A percentile compares a stretch with the other conserved stretches of the same genome.
Evolutionary conservation across 2,797 vertebrate genomes (phyloP).

Genomic region (Trematomus bernacchii): DNA sequence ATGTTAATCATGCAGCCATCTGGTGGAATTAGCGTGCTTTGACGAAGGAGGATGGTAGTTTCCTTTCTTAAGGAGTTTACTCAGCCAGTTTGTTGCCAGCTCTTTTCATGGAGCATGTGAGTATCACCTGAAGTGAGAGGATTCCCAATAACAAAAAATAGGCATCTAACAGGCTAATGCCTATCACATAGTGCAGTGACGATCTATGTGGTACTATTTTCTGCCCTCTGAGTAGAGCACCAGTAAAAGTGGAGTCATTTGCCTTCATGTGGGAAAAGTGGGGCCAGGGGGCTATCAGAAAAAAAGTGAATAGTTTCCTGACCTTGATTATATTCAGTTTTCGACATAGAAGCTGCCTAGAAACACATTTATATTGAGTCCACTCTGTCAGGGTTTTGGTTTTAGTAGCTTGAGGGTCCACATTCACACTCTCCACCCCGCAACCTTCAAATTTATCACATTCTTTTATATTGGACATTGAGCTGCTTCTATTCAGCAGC

Average conservation of each 20-base stretch:
- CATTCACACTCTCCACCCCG: conserved; percentile 23
- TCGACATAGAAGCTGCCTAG: conserved; percentile 41
- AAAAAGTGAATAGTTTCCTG: conserved; percentile 25
- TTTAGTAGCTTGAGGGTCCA: conserved; percentile 37
- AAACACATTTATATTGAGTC: conserved; percentile 51
- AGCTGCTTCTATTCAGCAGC: conserved; percentile 34
- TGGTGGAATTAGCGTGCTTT: conserved; percentile 68
- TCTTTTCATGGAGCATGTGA: conserved; percentile 50
- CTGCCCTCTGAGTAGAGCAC: not conserved
- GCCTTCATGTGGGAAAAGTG: conserved; percentile 21
- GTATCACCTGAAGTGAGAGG: conserved; percentile 50
- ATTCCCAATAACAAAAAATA: conserved; percentile 6
- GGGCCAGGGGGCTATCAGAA: conserved; percentile 23
- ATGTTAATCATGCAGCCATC: conserved; percentile 75
- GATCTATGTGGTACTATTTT: not conserved
- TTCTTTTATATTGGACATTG: conserved; percentile 41
- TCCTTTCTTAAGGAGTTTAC: conserved; percentile 69
- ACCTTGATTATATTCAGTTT: conserved; percentile 51
- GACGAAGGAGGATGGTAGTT: conserved; percentile 76
- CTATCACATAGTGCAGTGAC: conserved; percentile 1
- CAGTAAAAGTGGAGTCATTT: conserved; percentile 17
- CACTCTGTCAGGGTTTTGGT: conserved; percentile 20
- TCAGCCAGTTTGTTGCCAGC: conserved; percentile 36
- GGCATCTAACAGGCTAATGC: not conserved
- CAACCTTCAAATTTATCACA: conserved; percentile 31